Base-by-base conservation (phyloP, 2,888 invertebrate genomes). In the Gandaritis pyraliata region DNA sequence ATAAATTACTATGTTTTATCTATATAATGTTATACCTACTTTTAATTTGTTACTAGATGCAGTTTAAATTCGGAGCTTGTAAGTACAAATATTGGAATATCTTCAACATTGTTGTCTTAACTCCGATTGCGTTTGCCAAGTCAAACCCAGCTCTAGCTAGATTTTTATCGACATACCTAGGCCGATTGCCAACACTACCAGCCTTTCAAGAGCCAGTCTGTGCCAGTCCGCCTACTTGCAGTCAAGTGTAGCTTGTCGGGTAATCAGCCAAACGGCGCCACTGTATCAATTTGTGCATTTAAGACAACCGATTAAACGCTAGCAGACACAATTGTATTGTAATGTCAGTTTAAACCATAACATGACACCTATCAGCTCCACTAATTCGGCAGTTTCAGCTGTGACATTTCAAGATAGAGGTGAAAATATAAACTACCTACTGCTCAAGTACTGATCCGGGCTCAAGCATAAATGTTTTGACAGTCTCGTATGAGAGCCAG, bases 271-370 rank as follows among this genome's bases (percentile, higher is more conserved):
- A 60, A 23, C 45, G 64, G 64, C 64, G 64, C 64, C 64, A 64
- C 64, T 64, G 64, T 60, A 59, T 64, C 59, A 64, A 59, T 64
- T 64, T 64, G 64, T 64, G 64, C 56, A 52, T 64, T 64, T 45
- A 59, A 56, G 64, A 64, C 64, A 59, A 45, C 59, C 45, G 59
- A 64, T 57, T 64, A 64, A 59, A 53, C 53, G 51, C 56, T 53
- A 43, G 56, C 53, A 55, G 33, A 30, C 59, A 64, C 64, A 57
- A 59, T 64, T 59, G 64, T 60, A 57, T 64, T 64, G 59, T 64
- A 53, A 59, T 64, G 56, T 59, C 64, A 59, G 55, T 59, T 59
- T 38, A 56, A 64, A 59, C 63, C 59, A 64, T 53, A 33, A 64
- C 64, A 64, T 59, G 64, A 53, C 64, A 59, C 64, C 63, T 64